phyloP scores from a whole-genome alignment of 2,797 vertebrate genomes.

The Leuciscus waleckii region DNA sequence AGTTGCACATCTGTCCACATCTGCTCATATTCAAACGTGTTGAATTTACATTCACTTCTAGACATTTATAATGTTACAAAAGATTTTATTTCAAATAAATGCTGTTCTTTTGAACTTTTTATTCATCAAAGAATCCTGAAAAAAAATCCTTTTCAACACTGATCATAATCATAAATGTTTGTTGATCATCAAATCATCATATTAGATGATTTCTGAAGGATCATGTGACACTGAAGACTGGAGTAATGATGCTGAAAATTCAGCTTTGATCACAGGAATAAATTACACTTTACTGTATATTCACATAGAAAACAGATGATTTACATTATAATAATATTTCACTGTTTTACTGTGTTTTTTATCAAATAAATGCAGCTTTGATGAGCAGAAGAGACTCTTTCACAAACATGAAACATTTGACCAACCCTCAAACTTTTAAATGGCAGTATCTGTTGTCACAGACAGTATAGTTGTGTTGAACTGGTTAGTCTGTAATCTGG shows the following conservation, averaged over 20 bases:
- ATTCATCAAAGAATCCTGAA: too few species aligned
- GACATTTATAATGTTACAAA: too few species aligned
- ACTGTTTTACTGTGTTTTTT: not conserved
- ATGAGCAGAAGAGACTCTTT: not conserved
- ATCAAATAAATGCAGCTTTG: not conserved
- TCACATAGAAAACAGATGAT: not conserved
- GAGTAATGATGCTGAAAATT: not conserved
- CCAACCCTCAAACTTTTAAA: not conserved
- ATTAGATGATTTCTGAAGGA: not conserved
- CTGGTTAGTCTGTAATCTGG: not conserved
- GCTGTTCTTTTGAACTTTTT: too few species aligned
- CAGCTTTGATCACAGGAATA: too few species aligned
- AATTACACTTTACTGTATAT: not conserved
- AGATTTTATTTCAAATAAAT: too few species aligned
- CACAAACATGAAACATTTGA: not conserved
- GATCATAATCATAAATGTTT: too few species aligned
- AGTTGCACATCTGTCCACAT: not conserved
- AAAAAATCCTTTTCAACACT: too few species aligned
- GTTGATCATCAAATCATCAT: too few species aligned
- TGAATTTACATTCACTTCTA: not conserved
- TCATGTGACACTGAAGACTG: not conserved
- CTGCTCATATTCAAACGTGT: not conserved
- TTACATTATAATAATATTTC: not conserved
- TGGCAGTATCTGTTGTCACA: not conserved
- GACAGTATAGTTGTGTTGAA: too few species aligned